A percentile compares a stretch with the other conserved stretches of the same genome.
phyloP scores from a whole-genome alignment of 2,113 vertebrate species.

The Oryzias melastigma region DNA sequence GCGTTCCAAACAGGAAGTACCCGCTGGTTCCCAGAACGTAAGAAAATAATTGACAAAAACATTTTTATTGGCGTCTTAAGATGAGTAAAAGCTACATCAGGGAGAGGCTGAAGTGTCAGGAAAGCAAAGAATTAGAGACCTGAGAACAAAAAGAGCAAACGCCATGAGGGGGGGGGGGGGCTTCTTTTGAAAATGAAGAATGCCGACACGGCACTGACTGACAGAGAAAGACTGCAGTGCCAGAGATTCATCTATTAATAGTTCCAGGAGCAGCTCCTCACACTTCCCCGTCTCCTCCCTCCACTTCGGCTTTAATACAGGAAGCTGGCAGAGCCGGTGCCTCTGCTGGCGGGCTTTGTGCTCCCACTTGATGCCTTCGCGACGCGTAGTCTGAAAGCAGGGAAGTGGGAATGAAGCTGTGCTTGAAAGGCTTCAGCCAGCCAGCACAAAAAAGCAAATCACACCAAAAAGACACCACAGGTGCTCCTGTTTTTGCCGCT shows the following conservation, averaged over 20 bases:
- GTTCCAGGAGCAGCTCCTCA: slow-evolving; percentile 47
- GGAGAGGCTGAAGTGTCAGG: slow-evolving; percentile 16
- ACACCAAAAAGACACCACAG: slow-evolving; percentile 32
- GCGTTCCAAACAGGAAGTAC: too few species aligned
- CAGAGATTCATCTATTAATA: slow-evolving; percentile 64
- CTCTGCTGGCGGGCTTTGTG: slow-evolving; percentile 63
- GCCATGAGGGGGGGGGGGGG: slow-evolving; percentile 26
- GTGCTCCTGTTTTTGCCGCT: slow-evolving; percentile 37
- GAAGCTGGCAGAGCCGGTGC: slow-evolving; percentile 37
- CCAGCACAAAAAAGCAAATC: slow-evolving; percentile 56
- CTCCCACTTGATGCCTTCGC: slow-evolving; percentile 48
- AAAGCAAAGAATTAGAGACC: neutral
- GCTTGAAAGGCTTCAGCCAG: slow-evolving; percentile 51
- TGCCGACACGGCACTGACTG: slow-evolving; percentile 4
- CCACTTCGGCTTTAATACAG: slow-evolving; percentile 63
- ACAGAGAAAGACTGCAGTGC: slow-evolving; percentile 34
- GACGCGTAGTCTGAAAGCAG: slow-evolving; percentile 46
- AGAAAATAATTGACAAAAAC: neutral
- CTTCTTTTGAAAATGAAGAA: slow-evolving; percentile 61
- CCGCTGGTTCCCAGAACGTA: too few species aligned
- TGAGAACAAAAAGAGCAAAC: slow-evolving; percentile 18
- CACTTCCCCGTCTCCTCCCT: slow-evolving; percentile 51
- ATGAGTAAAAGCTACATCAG: slow-evolving; percentile 6
- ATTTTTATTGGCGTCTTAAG: slow-evolving; percentile 8
- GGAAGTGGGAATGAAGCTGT: slow-evolving; percentile 44